Evolutionary conservation across 2,113 vertebrate species (phyloP).

Genomic region (Mixornis gularis): DNA sequence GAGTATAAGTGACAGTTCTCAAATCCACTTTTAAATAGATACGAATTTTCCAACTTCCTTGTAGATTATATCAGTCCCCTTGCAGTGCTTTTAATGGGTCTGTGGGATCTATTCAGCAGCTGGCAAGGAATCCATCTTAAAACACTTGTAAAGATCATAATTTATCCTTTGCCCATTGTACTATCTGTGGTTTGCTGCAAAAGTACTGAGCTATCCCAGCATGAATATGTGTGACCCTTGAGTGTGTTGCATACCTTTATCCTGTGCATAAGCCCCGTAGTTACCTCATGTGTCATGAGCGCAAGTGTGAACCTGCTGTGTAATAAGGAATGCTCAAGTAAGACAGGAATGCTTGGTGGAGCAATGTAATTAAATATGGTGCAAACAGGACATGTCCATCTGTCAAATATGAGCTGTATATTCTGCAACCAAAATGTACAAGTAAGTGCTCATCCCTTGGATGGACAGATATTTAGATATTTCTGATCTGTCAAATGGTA

Average conservation of each 20-base stretch:
- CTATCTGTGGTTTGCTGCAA: neutral
- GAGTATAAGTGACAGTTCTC: neutral
- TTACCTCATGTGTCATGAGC: neutral
- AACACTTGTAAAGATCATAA: neutral
- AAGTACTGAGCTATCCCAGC: neutral
- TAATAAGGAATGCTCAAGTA: neutral
- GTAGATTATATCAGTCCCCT: neutral
- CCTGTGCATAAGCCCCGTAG: neutral
- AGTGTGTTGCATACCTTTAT: neutral
- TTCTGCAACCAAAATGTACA: neutral
- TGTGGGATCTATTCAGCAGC: neutral
- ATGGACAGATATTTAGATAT: fast-evolving
- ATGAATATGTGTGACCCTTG: neutral
- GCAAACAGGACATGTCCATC: neutral
- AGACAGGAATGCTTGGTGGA: neutral
- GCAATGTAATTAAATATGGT: neutral
- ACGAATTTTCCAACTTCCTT: neutral
- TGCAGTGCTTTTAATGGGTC: neutral
- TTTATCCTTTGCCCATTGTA: neutral
- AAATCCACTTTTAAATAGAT: neutral
- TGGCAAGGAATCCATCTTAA: neutral
- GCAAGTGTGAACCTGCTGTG: neutral
- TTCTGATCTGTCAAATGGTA: neutral
- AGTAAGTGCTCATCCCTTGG: neutral
- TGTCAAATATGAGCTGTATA: neutral